Percentiles rank a stretch among this genome's conserved stretches.
Evolutionary conservation across 2,113 vertebrate species (phyloP).

Genomic region (Eira barbara): DNA sequence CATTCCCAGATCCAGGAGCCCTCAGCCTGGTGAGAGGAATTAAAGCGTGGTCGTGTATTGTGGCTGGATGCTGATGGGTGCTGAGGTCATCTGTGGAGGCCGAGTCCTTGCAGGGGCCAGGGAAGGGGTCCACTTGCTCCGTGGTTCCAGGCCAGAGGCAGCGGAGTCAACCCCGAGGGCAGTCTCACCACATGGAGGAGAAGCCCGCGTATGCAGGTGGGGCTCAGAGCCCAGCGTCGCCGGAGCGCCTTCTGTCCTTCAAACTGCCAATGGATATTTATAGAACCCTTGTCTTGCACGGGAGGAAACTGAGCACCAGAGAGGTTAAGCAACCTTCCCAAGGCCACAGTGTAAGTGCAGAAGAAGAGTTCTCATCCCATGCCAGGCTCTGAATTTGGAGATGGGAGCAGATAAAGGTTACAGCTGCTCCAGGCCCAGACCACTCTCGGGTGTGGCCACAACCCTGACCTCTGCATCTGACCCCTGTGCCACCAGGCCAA

Average conservation of each 20-base stretch:
- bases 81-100: background rate
- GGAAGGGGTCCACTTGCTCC: background rate
- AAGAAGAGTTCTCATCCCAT: background rate
- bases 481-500: too few species aligned
- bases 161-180: background rate
- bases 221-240: background rate
- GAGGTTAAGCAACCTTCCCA: background rate
- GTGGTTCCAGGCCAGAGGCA: background rate
- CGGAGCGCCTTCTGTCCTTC: accelerated
- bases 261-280: background rate
- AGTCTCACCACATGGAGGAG: accelerated
- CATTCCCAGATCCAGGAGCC: background rate
- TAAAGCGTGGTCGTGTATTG: background rate
- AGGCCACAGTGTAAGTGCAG: background rate
- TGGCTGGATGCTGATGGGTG: background rate
- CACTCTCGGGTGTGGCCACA: background rate
- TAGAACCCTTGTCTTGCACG: background rate
- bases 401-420: background rate
- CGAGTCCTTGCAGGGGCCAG: background rate
- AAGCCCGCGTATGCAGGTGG: accelerated
- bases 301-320: background rate
- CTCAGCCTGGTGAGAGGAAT: background rate
- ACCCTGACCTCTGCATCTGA: background rate
- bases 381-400: background rate
- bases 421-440: background rate